These are phyloP conservation scores for Tetranychus urticae DNA, from an alignment of 1,140 invertebrate species.

Conservation along the genomic window DNA sequence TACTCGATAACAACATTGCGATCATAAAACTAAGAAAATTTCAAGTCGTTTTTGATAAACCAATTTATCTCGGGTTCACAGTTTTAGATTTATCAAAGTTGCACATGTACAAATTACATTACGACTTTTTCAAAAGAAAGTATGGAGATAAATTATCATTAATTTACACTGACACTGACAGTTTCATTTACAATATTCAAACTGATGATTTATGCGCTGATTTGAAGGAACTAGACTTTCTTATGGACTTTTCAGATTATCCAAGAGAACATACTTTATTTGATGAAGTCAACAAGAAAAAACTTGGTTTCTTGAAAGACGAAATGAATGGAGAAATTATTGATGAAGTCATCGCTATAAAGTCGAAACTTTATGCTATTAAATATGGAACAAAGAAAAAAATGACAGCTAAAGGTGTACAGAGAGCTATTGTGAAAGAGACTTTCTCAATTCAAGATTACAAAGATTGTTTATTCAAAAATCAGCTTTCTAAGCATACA, in stretches of 20 bases:
- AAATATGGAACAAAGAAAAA: neutral
- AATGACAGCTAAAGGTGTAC: neutral
- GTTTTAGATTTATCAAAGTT: conserved; percentile 16
- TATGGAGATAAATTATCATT: conserved; percentile 11
- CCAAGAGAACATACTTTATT: conserved; percentile 7
- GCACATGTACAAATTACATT: conserved; percentile 17
- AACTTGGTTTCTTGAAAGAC: conserved; percentile 26
- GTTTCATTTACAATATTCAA: conserved; percentile 9
- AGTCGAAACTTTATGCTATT: conserved; percentile 16
- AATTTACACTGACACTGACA: conserved; percentile 11
- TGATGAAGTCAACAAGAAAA: conserved; percentile 22
- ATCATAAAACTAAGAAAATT: conserved; percentile 10
- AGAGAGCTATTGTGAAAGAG: neutral
- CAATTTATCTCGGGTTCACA: conserved; percentile 15
- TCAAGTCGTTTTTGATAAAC: conserved; percentile 13
- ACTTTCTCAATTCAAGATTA: neutral
- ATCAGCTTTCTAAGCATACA: neutral
- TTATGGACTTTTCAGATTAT: conserved; percentile 12
- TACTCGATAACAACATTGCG: conserved; percentile 11
- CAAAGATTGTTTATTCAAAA: neutral
- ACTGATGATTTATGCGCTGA: conserved; percentile 10
- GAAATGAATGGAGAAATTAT: conserved; percentile 21
- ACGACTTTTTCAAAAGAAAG: conserved; percentile 14
- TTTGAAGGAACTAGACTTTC: conserved; percentile 8
- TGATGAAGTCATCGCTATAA: conserved; percentile 20